Evolutionary conservation across 2,888 invertebrate species (phyloP).

Genomic region (Chironomus tentans): DNA sequence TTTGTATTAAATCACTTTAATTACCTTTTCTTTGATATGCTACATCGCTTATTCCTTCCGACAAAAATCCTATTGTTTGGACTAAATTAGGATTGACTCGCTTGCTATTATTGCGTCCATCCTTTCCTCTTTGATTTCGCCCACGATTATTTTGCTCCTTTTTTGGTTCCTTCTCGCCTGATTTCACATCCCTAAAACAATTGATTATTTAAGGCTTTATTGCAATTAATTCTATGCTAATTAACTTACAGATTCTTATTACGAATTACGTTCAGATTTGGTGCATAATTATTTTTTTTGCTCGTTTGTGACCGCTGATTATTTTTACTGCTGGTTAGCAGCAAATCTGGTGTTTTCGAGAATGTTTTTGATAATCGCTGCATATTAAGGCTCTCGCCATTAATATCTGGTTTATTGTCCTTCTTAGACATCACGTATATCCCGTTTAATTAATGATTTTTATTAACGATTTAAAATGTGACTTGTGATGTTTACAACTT

Average conservation of each 20-base stretch:
- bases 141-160: not conserved
- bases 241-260: slow-evolving; percentile 46
- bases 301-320: slow-evolving; percentile 34
- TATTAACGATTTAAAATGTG: too few species aligned
- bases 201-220: too few species aligned
- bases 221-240: too few species aligned
- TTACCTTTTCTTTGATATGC: not conserved
- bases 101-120: slow-evolving; percentile 31
- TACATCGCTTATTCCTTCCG: slow-evolving; percentile 37
- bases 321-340: slow-evolving; percentile 40
- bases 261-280: slow-evolving; percentile 52
- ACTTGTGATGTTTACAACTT: too few species aligned
- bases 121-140: slow-evolving; percentile 29
- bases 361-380: slow-evolving; percentile 44
- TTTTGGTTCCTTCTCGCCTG: not conserved
- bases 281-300: slow-evolving; percentile 50
- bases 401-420: not conserved
- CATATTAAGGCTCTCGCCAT: slow-evolving; percentile 6
- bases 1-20: not conserved
- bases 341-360: slow-evolving; percentile 49
- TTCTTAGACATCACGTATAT: not conserved
- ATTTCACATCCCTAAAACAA: not conserved
- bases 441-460: too few species aligned
- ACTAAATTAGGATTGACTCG: slow-evolving; percentile 31
- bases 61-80: slow-evolving; percentile 40